Percentiles rank a stretch among this genome's conserved stretches.
These are phyloP conservation scores for Synanthedon andrenaeformis DNA, from an alignment of 2,888 invertebrate genomes.

Conservation along the genomic window DNA sequence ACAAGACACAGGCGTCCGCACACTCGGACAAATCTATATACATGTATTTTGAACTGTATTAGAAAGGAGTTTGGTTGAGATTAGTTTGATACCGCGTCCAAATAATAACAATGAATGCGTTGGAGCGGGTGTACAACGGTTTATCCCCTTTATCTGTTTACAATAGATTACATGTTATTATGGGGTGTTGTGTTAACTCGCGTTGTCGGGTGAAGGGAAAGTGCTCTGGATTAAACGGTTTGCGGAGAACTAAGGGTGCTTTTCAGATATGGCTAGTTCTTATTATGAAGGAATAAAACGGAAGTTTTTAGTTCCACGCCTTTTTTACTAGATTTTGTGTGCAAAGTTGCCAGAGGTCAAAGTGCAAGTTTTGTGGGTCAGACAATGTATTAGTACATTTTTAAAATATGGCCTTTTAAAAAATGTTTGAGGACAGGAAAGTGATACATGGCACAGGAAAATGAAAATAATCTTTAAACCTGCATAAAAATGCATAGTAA, in stretches of 20 bases:
- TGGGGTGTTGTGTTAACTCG: neutral
- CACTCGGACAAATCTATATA: neutral
- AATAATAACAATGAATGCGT: neutral
- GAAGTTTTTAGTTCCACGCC: too few species aligned
- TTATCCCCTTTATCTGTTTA: constrained; percentile 17
- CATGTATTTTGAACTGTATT: neutral
- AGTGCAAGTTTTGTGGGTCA: too few species aligned
- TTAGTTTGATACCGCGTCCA: neutral
- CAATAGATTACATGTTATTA: constrained; percentile 13
- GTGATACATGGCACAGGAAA: too few species aligned
- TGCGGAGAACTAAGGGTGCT: neutral
- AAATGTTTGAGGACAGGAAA: too few species aligned
- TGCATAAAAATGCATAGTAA: too few species aligned
- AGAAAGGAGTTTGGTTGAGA: neutral
- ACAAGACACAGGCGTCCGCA: neutral
- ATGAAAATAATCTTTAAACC: too few species aligned
- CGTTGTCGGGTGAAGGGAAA: neutral
- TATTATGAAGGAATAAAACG: too few species aligned
- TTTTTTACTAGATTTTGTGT: too few species aligned
- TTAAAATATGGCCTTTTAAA: too few species aligned
- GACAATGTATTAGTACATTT: too few species aligned
- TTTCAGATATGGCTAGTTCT: too few species aligned
- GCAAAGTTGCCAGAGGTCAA: too few species aligned
- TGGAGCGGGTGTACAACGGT: neutral
- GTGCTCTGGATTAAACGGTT: neutral